phyloP scores from a whole-genome alignment of 2,797 vertebrate genomes.

The Epinephelus awoara region DNA sequence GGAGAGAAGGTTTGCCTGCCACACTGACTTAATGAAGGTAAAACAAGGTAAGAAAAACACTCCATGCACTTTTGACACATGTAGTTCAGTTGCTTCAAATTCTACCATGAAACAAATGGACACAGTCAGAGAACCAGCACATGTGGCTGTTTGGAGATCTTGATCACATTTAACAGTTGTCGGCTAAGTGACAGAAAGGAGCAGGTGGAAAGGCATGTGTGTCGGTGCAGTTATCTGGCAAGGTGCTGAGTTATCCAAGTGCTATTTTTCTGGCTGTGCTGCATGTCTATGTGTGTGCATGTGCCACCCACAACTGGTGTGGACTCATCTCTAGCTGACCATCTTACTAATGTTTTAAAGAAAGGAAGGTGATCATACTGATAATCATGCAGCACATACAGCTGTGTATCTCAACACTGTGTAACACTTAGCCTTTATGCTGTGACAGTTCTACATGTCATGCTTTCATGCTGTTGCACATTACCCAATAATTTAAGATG shows the following conservation, averaged over 20 bases:
- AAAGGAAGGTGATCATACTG: not conserved
- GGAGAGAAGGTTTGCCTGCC: not conserved
- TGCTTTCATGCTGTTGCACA: not conserved
- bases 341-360: conserved; percentile 3
- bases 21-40: conserved; percentile 5
- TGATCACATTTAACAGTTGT: conserved; percentile 47
- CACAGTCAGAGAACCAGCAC: conserved; percentile 4
- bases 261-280: conserved; percentile 21
- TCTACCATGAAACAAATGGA: conserved; percentile 7
- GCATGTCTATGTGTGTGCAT: conserved; percentile 3
- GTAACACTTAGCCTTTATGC: not conserved
- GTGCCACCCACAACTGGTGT: conserved; percentile 13
- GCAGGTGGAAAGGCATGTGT: conserved; percentile 52
- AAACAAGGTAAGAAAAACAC: not conserved
- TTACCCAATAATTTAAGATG: not conserved
- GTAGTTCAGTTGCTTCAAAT: conserved; percentile 4
- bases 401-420: not conserved
- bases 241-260: conserved; percentile 26
- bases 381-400: conserved; percentile 11
- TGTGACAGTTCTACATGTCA: not conserved
- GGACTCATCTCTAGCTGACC: not conserved
- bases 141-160: conserved; percentile 19
- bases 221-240: conserved; percentile 26
- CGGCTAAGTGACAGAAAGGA: conserved; percentile 49
- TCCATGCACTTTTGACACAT: not conserved